These are phyloP conservation scores for Chironomus tepperi DNA, from an alignment of 1,140 invertebrate genomes.

Conservation along the genomic window DNA sequence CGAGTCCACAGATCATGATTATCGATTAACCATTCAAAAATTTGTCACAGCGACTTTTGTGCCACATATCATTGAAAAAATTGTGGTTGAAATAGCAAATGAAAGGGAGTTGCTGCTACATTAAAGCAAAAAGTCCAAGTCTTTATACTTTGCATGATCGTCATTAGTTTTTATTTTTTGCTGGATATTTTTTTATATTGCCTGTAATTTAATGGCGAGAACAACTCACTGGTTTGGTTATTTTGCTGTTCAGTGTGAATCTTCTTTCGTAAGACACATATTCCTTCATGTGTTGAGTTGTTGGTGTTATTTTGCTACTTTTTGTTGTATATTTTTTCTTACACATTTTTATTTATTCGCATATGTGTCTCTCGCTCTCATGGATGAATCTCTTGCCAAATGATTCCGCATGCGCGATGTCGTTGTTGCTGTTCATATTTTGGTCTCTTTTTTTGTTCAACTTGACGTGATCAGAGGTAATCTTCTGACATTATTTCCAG, in stretches of 20 bases:
- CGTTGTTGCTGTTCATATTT: background rate
- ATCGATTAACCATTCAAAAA: too few relatives aligned
- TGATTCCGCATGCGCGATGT: background rate
- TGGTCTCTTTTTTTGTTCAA: background rate
- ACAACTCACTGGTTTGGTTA: background rate
- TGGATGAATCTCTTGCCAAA: background rate
- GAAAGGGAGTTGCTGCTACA: background rate
- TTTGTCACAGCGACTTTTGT: too few relatives aligned
- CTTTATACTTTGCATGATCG: background rate
- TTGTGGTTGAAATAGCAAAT: background rate
- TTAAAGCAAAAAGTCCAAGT: slow-evolving; percentile 13
- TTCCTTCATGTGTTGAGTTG: slow-evolving; percentile 4
- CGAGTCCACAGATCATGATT: too few relatives aligned
- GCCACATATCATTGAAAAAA: too few relatives aligned
- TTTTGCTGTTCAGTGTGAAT: background rate
- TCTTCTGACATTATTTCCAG: background rate
- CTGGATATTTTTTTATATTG: background rate
- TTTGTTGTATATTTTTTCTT: background rate
- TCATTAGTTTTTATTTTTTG: background rate
- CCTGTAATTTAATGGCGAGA: slow-evolving; percentile 12
- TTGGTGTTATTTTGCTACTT: background rate
- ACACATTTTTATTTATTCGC: background rate
- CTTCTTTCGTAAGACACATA: background rate
- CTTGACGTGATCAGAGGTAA: background rate
- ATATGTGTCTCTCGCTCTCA: background rate